phyloP scores from a whole-genome alignment of 2,888 invertebrate species.

The Drosophila limbata region DNA sequence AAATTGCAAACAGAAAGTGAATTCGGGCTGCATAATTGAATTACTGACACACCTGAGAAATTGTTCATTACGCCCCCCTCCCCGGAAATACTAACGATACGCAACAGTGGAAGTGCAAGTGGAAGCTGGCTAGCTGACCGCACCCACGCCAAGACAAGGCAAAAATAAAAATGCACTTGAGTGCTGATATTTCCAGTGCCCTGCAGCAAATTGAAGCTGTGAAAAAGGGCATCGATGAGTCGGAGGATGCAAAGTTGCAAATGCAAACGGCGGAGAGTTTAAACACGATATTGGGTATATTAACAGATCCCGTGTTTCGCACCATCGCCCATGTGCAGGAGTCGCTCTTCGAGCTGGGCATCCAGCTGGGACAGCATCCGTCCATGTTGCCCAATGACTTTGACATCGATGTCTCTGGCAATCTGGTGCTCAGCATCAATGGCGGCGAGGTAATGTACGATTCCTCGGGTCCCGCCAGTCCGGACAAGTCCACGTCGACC shows the following conservation, averaged over 20 bases:
- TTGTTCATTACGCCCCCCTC: conserved; percentile 15
- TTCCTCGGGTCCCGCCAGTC: conserved; percentile 86
- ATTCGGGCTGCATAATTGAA: conserved; percentile 50
- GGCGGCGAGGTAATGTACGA: conserved; percentile 87
- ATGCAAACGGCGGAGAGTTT: conserved; percentile 91
- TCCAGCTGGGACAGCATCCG: conserved; percentile 95
- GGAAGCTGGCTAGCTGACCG: conserved; percentile 36
- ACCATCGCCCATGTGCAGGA: conserved; percentile 96
- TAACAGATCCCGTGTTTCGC: conserved; percentile 95
- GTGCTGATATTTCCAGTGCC: conserved; percentile 93
- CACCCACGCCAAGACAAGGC: conserved; percentile 37
- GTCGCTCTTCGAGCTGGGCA: conserved; percentile 94
- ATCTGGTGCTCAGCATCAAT: conserved; percentile 89
- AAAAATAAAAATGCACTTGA: conserved; percentile 82
- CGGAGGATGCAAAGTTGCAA: conserved; percentile 93
- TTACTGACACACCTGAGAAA: conserved; percentile 52
- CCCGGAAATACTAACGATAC: conserved; percentile 44
- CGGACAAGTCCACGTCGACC: conserved; percentile 86
- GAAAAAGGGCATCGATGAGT: conserved; percentile 93
- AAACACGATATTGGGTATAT: conserved; percentile 92
- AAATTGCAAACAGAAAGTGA: conserved; percentile 16
- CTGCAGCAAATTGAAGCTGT: conserved; percentile 95
- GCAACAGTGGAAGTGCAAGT: conserved; percentile 45
- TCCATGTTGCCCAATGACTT: conserved; percentile 97
- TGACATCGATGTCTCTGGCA: conserved; percentile 94